Evolutionary conservation across 2,797 vertebrate species (phyloP).

Genomic region (Poecilia picta): DNA sequence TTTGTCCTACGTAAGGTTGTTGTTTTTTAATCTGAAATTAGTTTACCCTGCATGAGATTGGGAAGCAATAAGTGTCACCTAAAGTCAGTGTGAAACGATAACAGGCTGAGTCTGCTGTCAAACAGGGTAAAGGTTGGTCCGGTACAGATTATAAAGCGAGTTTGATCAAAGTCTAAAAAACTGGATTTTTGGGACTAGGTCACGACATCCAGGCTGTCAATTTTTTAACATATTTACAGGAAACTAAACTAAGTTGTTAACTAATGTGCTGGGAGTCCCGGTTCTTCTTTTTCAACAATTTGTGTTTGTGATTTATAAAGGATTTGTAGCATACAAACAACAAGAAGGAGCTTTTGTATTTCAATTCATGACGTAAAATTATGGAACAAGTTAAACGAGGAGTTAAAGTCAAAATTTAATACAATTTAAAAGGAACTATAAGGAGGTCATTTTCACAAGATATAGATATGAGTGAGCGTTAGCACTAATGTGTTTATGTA

Average conservation of each 20-base stretch:
- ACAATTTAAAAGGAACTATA: too few relatives aligned
- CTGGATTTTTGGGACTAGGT: constrained; percentile 28
- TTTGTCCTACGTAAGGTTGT: neutral
- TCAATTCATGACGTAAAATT: too few relatives aligned
- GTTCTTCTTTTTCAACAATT: neutral
- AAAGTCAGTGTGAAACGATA: neutral
- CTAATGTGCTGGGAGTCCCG: neutral
- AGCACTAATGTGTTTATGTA: too few relatives aligned
- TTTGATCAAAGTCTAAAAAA: constrained; percentile 33
- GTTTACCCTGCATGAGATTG: neutral
- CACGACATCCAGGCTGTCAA: neutral
- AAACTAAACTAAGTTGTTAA: neutral
- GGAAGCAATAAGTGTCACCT: neutral
- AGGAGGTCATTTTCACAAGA: too few relatives aligned
- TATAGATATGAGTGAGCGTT: too few relatives aligned
- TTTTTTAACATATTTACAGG: neutral
- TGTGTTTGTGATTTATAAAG: neutral
- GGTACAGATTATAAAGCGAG: constrained; percentile 19
- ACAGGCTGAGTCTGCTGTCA: constrained; percentile 10
- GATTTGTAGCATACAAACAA: too few relatives aligned
- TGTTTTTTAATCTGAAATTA: neutral
- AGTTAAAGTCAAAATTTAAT: too few relatives aligned
- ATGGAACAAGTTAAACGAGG: too few relatives aligned
- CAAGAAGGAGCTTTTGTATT: too few relatives aligned
- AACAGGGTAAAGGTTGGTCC: constrained; percentile 39